These are phyloP conservation scores for Conus ventricosus DNA, from an alignment of 1,140 invertebrate species.

Conservation along the genomic window DNA sequence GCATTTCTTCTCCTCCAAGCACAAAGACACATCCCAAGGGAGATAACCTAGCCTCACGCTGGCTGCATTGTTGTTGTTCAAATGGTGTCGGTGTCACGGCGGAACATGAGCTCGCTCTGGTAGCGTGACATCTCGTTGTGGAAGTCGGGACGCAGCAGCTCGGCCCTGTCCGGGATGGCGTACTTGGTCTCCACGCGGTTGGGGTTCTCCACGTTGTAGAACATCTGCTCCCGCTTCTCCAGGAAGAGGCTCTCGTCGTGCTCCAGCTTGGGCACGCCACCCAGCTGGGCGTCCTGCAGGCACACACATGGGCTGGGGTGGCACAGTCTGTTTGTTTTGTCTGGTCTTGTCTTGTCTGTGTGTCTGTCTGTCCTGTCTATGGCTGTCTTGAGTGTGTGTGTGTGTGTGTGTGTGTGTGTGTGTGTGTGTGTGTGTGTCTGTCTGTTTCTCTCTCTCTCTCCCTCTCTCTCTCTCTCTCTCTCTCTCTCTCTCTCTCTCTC, in stretches of 20 bases:
- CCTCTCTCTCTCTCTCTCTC: conserved; percentile 6
- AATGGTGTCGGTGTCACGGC: conserved; percentile 51
- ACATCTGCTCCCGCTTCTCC: conserved; percentile 73
- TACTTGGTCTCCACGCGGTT: conserved; percentile 69
- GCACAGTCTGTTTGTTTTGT: neutral
- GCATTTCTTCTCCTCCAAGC: no score
- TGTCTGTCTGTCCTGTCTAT: neutral
- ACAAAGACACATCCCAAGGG: no score
- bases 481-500: conserved; percentile 5
- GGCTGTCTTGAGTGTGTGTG: no score
- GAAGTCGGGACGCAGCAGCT: conserved; percentile 68
- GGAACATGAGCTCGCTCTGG: conserved; percentile 69
- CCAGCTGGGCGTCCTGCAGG: conserved; percentile 70
- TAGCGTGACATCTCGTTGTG: conserved; percentile 70
- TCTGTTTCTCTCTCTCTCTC: neutral
- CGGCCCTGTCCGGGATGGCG: conserved; percentile 57
- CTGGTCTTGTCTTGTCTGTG: neutral
- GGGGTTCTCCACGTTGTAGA: conserved; percentile 72
- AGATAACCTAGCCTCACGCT: no score
- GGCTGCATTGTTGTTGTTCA: neutral
- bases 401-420: no score
- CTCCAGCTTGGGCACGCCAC: conserved; percentile 71
- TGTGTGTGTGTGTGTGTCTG: no score
- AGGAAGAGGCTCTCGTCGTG: conserved; percentile 74
- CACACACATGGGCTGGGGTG: neutral